A percentile compares a stretch with the other conserved stretches of the same genome.
These are phyloP conservation scores for Drosophila gunungcola DNA, from an alignment of 1,140 invertebrate genomes.

Conservation along the genomic window DNA sequence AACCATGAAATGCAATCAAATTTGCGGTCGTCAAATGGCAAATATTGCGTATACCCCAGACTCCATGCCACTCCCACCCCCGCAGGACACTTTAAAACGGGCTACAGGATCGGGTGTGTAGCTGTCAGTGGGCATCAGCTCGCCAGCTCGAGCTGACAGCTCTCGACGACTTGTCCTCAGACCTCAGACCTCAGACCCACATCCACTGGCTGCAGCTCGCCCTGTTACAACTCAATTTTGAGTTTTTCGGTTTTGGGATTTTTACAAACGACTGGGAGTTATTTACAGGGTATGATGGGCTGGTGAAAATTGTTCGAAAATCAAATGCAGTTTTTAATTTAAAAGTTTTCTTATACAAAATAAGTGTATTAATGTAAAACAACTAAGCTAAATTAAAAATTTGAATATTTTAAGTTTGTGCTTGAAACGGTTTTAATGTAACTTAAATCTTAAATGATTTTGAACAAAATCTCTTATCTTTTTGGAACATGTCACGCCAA, in stretches of 20 bases:
- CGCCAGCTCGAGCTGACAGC: constrained; percentile 77
- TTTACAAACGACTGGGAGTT: constrained; percentile 23
- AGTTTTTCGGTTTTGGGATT: constrained; percentile 61
- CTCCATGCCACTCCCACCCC: background rate
- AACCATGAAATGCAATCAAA: constrained; percentile 84
- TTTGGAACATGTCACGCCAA: too few species aligned
- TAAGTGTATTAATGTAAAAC: background rate
- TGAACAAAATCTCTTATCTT: too few species aligned
- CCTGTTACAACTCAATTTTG: constrained; percentile 82
- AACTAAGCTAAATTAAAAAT: too few species aligned
- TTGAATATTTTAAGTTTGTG: too few species aligned
- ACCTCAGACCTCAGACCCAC: constrained; percentile 17
- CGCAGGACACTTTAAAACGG: constrained; percentile 60
- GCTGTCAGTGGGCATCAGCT: constrained; percentile 77
- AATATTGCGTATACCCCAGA: constrained; percentile 64
- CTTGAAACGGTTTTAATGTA: too few species aligned
- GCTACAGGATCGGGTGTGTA: constrained; percentile 19
- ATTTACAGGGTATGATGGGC: background rate
- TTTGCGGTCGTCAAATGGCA: constrained; percentile 84
- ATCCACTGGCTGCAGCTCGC: constrained; percentile 34
- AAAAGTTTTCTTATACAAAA: too few species aligned
- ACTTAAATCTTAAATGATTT: too few species aligned
- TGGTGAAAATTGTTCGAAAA: too few species aligned
- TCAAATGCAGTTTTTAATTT: too few species aligned
- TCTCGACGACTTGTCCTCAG: constrained; percentile 34